A percentile compares a stretch with the other conserved stretches of the same genome.
These are phyloP conservation scores for Lamellibrachia luymesi DNA, from an alignment of 1,140 invertebrate species.

Conservation along the genomic window DNA sequence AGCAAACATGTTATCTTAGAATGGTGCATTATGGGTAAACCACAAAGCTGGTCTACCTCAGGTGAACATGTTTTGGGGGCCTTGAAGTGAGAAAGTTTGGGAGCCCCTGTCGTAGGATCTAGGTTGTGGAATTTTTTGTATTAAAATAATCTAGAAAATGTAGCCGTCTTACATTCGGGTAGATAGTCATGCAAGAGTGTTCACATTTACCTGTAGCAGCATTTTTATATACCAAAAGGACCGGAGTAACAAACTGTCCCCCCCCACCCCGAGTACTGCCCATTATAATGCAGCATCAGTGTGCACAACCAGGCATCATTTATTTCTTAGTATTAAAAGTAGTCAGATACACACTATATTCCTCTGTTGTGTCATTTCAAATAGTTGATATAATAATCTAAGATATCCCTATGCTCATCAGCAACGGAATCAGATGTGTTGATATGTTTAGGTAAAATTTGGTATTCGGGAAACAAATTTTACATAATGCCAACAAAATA, in stretches of 20 bases:
- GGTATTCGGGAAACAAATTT: no score
- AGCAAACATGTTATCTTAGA: not conserved
- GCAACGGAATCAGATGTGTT: no score
- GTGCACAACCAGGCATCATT: not conserved
- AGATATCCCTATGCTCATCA: not conserved
- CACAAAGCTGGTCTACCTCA: not conserved
- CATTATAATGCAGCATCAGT: no score
- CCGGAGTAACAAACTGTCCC: no score
- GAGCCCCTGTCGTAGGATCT: not conserved
- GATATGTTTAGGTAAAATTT: no score
- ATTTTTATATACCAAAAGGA: no score
- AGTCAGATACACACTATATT: not conserved
- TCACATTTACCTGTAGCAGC: no score
- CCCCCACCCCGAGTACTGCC: no score
- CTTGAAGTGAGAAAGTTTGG: not conserved
- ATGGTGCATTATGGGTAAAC: not conserved
- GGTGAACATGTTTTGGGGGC: no score
- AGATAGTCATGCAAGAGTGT: not conserved
- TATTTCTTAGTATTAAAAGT: not conserved
- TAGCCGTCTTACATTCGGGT: not conserved
- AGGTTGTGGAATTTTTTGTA: not conserved
- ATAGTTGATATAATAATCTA: not conserved
- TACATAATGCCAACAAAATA: no score
- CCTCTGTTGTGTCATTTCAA: no score
- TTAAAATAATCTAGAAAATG: not conserved